Conservation (phyloP, 2,888 invertebrate genomes). For the Lepeophtheirus nordmannii region DNA sequence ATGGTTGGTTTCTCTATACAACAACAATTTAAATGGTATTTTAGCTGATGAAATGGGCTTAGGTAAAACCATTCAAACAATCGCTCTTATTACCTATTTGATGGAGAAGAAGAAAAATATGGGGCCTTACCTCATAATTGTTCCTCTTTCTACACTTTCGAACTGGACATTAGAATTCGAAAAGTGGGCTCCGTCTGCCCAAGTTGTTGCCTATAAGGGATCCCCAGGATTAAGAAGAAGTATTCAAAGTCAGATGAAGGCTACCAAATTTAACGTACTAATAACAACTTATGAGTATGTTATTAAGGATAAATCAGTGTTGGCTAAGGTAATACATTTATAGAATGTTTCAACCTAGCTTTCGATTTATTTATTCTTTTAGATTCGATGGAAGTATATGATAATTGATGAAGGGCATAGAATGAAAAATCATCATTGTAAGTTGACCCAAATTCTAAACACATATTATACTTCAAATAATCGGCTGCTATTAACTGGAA, state of each 20-base stretch:
- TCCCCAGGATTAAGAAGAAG: constrained; percentile 72
- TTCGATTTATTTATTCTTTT: not conserved
- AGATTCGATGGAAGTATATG: constrained; percentile 86
- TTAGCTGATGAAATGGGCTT: constrained; percentile 99
- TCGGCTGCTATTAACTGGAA: constrained; percentile 83
- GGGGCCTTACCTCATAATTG: constrained; percentile 94
- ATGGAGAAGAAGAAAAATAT: constrained; percentile 97
- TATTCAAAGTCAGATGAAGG: constrained; percentile 71
- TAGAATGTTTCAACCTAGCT: not conserved
- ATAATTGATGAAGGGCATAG: constrained; percentile 99
- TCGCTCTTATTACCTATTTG: constrained; percentile 82
- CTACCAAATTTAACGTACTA: constrained; percentile 90
- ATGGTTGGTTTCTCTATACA: constrained; percentile 95
- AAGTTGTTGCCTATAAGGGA: constrained; percentile 43
- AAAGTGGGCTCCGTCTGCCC: constrained; percentile 92
- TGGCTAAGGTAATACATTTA: constrained; percentile 57
- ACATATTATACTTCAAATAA: constrained; percentile 93
- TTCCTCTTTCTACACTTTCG: constrained; percentile 85
- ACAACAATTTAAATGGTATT: constrained; percentile 96
- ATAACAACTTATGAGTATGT: constrained; percentile 98
- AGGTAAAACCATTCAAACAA: constrained; percentile 95
- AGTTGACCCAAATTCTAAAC: constrained; percentile 84
- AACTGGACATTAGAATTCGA: constrained; percentile 99
- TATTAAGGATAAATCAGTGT: constrained; percentile 87
- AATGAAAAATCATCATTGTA: constrained; percentile 99